Base-by-base conservation (phyloP, 2,888 invertebrate species). In the Toxonevra muliebris region DNA sequence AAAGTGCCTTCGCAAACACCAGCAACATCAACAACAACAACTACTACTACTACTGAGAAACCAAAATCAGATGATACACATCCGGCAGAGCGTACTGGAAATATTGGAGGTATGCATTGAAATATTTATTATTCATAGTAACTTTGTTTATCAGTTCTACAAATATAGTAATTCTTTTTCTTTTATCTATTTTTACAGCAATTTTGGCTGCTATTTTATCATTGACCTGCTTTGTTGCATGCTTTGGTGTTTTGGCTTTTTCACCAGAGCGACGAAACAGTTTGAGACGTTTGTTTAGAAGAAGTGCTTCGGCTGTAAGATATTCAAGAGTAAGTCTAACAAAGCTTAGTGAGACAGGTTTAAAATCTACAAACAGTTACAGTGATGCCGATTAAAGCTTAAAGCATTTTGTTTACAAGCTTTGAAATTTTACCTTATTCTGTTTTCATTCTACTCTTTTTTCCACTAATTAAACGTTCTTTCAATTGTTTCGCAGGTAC, bases 291-390 rank as follows among this genome's bases (percentile, higher is more conserved):
- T 65, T 81, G 41, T 82, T 83, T 73, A 73, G 79, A 17, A 76
- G 80, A 64, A 80, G 77, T 68, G 73, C 73, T 50, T 76, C 82
- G 17, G 75, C 81, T 61, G 84, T 82, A 4, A 75, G 80, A 57
- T 84, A 84, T 73, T 80, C 83, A 59, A 76, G 82, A 76, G 84
- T 83, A 78, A 71, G 74, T 69, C 20, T 20, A n/a, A 43, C 40
- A 8, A 15, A 7, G 42, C 3, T 11, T 40, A 42, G 30, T 13
- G 40, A 40, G 40, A 41, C 48, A 4, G 7, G 30, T 7, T 30
- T 30, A n/a, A n/a, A n/a, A n/a, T 13, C 12, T 19, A 48, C 40
- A 62, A 58, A 30, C 30, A 30, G 30, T 30, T 30, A 7, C 30
- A 30, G 30, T 30, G 30, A 30, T 30, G 30, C 7, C 30, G 30